These are phyloP conservation scores for Zophobas atratus DNA, from an alignment of 1,140 invertebrate genomes.

Conservation along the genomic window DNA sequence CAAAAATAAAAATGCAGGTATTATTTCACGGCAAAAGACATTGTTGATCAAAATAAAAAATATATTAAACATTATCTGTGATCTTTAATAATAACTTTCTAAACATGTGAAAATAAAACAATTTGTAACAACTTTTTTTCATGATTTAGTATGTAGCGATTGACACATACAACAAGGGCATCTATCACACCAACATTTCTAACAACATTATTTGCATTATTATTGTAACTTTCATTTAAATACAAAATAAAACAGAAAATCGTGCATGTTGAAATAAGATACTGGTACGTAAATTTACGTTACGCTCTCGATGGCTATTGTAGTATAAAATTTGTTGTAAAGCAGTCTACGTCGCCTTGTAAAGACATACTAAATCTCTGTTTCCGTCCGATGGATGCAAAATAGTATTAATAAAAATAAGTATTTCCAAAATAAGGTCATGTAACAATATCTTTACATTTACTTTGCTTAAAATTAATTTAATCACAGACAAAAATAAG, in stretches of 20 bases:
- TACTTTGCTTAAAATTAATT: conserved; percentile 60
- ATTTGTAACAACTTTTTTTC: conserved; percentile 5
- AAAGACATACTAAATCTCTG: conserved; percentile 32
- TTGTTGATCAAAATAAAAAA: background rate
- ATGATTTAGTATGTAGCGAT: conserved; percentile 56
- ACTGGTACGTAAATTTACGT: background rate
- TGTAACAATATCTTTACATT: conserved; percentile 47
- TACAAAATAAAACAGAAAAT: conserved; percentile 38
- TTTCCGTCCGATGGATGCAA: conserved; percentile 1
- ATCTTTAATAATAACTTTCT: background rate
- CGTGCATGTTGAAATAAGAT: conserved; percentile 19
- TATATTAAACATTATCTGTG: background rate
- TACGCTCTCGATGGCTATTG: background rate
- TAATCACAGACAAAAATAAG: conserved; percentile 65
- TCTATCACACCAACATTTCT: conserved; percentile 55
- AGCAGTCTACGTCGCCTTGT: conserved; percentile 22
- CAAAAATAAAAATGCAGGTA: background rate
- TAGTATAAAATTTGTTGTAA: conserved; percentile 12
- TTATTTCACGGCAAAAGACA: background rate
- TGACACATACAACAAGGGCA: conserved; percentile 52
- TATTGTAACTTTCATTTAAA: conserved; percentile 46
- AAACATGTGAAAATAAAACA: conserved; percentile 4
- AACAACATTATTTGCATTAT: conserved; percentile 35
- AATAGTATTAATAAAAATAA: conserved; percentile 32
- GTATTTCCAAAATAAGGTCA: conserved; percentile 28